phyloP scores from a whole-genome alignment of 2,797 vertebrate species.

The Rhinella marina region DNA sequence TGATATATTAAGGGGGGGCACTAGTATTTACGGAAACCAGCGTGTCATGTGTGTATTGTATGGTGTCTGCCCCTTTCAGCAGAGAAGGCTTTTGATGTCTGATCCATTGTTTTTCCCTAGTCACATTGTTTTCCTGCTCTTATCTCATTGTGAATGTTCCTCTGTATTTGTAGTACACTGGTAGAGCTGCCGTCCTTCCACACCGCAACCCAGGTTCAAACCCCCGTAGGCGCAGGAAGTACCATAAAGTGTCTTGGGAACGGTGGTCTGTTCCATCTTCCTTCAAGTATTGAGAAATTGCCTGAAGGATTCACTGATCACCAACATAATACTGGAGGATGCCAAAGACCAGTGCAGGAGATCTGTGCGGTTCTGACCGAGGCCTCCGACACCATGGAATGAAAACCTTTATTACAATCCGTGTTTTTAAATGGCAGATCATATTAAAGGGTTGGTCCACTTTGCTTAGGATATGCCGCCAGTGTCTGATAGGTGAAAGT shows the following conservation, averaged over 20 bases:
- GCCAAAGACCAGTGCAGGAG: conserved; percentile 82
- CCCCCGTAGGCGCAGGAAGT: not conserved
- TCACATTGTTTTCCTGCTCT: not conserved
- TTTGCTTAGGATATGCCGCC: too few relatives aligned
- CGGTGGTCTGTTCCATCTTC: conserved; percentile 75
- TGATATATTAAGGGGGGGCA: too few relatives aligned
- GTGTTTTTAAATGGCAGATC: not conserved
- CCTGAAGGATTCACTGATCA: conserved; percentile 76
- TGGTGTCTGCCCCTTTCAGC: too few relatives aligned
- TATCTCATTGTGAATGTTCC: too few relatives aligned
- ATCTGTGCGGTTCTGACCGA: conserved; percentile 78
- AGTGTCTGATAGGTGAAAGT: too few relatives aligned
- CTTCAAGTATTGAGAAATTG: conserved; percentile 73
- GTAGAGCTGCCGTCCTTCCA: not conserved
- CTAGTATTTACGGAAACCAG: too few relatives aligned
- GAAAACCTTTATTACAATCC: not conserved
- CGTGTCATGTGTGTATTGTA: too few relatives aligned
- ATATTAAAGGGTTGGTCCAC: too few relatives aligned
- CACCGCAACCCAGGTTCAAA: not conserved
- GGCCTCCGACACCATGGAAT: conserved; percentile 75
- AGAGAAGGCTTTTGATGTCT: not conserved
- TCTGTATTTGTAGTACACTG: not conserved
- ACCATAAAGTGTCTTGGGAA: not conserved
- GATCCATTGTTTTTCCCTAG: not conserved
- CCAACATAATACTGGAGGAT: conserved; percentile 80